phyloP scores from a whole-genome alignment of 2,797 vertebrate species.

The Anomalospiza imberbis region DNA sequence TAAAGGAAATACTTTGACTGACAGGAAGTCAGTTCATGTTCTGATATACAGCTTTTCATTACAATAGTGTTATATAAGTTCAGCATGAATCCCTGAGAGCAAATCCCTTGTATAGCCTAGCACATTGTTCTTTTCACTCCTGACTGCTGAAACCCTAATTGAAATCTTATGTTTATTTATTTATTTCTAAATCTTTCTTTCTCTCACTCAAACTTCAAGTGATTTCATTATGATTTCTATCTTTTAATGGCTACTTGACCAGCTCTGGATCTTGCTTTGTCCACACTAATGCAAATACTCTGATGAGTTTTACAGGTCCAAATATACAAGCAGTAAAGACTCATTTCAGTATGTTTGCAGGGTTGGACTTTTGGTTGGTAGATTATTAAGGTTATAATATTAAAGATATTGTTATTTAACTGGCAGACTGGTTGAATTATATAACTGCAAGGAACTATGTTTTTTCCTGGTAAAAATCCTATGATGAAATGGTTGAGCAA shows the following conservation, averaged over 20 bases:
- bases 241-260: constrained; percentile 31
- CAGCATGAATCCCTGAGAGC: constrained; percentile 3
- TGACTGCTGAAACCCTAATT: constrained; percentile 35
- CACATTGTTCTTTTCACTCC: constrained; percentile 13
- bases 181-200: constrained; percentile 42
- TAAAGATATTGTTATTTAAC: neutral
- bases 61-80: constrained; percentile 28
- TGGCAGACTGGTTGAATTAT: neutral
- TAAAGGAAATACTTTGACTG: constrained; percentile 14
- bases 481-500: neutral
- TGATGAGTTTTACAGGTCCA: neutral
- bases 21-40: neutral
- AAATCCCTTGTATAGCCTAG: constrained; percentile 31
- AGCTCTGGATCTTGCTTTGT: neutral
- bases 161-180: constrained; percentile 28
- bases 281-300: neutral
- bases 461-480: neutral
- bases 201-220: constrained; percentile 23
- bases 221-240: constrained; percentile 41
- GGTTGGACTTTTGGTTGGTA: neutral
- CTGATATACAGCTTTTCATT: constrained; percentile 29
- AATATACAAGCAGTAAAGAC: neutral
- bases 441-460: neutral
- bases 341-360: neutral
- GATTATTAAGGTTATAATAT: neutral